These are phyloP conservation scores for Schlechtendalia chinensis DNA, from an alignment of 1,140 invertebrate genomes.

Conservation along the genomic window DNA sequence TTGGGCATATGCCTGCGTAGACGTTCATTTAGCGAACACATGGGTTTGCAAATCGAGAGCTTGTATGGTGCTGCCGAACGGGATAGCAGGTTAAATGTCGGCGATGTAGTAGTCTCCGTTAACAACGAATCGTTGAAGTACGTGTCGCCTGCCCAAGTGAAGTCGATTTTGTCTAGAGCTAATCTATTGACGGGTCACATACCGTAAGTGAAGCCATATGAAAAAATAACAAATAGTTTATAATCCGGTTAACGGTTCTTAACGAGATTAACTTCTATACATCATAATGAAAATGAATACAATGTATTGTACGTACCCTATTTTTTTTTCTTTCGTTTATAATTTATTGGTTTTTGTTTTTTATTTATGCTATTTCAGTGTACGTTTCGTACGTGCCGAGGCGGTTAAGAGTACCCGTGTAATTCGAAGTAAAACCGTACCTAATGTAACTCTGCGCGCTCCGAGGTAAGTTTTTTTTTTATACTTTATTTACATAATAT, in stretches of 20 bases:
- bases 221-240: conserved; percentile 21
- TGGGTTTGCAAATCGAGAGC: conserved; percentile 37
- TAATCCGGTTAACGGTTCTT: conserved; percentile 37
- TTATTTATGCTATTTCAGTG: conserved; percentile 38
- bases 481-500: background rate
- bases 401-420: conserved; percentile 10
- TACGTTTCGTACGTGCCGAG: conserved; percentile 36
- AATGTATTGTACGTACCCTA: conserved; percentile 5
- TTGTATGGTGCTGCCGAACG: conserved; percentile 31
- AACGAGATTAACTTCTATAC: conserved; percentile 6
- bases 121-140: conserved; percentile 46
- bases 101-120: conserved; percentile 28
- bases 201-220: conserved; percentile 46
- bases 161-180: conserved; percentile 43
- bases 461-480: conserved; percentile 32
- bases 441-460: conserved; percentile 17
- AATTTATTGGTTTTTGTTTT: background rate
- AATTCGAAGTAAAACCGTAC: conserved; percentile 40
- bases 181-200: conserved; percentile 41
- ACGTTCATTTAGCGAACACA: conserved; percentile 32
- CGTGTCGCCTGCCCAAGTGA: conserved; percentile 43
- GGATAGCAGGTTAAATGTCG: conserved; percentile 20
- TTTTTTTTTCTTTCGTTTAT: no score
- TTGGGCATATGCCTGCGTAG: conserved; percentile 42
- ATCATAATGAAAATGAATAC: background rate